These are phyloP conservation scores for Prorops nasuta DNA, from an alignment of 1,140 invertebrate species.

Conservation along the genomic window DNA sequence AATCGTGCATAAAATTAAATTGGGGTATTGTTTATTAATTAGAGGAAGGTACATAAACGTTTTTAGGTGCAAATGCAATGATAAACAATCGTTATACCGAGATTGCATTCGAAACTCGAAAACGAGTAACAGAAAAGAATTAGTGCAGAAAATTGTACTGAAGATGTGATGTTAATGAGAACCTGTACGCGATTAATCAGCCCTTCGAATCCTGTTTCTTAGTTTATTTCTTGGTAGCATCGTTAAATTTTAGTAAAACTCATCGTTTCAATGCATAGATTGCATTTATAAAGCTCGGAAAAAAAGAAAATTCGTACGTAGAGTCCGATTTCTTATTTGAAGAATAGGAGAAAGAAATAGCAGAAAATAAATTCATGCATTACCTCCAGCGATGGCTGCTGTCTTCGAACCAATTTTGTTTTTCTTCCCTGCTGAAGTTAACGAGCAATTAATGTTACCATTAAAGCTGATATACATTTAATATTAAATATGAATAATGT, in stretches of 20 bases:
- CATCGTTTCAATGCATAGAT: too few species aligned
- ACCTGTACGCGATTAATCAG: too few species aligned
- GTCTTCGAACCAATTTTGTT: conserved; percentile 60
- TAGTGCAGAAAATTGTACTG: background rate
- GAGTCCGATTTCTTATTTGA: background rate
- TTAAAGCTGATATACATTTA: too few species aligned
- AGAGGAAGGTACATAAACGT: background rate
- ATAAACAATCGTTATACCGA: conserved; percentile 1
- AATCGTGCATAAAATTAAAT: background rate
- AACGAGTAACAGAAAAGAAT: conserved; percentile 3
- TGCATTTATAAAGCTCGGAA: background rate
- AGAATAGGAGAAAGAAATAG: conserved; percentile 24
- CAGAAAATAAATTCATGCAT: conserved; percentile 59
- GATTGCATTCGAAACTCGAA: conserved; percentile 9
- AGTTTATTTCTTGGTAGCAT: too few species aligned
- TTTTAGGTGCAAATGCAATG: background rate
- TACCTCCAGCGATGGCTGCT: conserved; percentile 61
- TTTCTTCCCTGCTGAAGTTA: conserved; percentile 52
- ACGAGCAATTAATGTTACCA: too few species aligned
- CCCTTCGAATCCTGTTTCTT: too few species aligned
- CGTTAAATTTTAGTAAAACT: too few species aligned
- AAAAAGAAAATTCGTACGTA: background rate
- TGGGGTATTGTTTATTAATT: background rate
- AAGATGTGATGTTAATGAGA: too few species aligned
- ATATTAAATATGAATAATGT: too few species aligned